Percentiles rank a stretch among this genome's conserved stretches.
phyloP scores from a whole-genome alignment of 2,888 invertebrate genomes.

The Trichogramma dendrolimi region DNA sequence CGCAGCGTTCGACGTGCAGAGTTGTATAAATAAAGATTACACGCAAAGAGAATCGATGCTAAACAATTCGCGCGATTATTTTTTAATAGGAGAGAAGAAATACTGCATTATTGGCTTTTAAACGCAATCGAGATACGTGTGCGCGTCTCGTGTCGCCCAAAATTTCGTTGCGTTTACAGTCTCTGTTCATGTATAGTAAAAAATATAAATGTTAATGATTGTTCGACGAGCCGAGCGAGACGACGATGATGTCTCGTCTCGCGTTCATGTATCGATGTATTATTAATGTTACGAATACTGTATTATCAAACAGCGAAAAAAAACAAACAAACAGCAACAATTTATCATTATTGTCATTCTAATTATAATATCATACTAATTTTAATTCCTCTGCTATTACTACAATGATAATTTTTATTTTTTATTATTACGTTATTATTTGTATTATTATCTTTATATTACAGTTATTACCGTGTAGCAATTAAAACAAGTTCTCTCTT shows the following conservation, averaged over 20 bases:
- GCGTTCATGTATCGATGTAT: constrained; percentile 44
- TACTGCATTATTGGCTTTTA: constrained; percentile 17
- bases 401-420: constrained; percentile 18
- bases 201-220: constrained; percentile 18
- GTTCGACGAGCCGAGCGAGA: constrained; percentile 21
- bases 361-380: constrained; percentile 16
- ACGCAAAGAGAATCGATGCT: too few relatives aligned
- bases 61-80: neutral
- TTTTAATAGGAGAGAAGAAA: constrained; percentile 19
- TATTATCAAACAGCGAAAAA: constrained; percentile 12
- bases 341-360: constrained; percentile 11
- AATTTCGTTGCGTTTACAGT: constrained; percentile 25
- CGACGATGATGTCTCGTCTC: neutral
- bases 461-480: constrained; percentile 23
- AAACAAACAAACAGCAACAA: constrained; percentile 22
- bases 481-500: constrained; percentile 23
- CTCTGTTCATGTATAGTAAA: constrained; percentile 23
- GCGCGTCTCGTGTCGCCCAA: constrained; percentile 8
- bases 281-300: constrained; percentile 46
- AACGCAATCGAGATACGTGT: constrained; percentile 6
- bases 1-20: neutral
- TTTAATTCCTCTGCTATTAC: constrained; percentile 4
- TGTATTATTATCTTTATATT: constrained; percentile 8
- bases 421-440: neutral
- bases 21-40: too few relatives aligned